Conservation (phyloP, 2,888 invertebrate species). For the Allacma fusca region DNA sequence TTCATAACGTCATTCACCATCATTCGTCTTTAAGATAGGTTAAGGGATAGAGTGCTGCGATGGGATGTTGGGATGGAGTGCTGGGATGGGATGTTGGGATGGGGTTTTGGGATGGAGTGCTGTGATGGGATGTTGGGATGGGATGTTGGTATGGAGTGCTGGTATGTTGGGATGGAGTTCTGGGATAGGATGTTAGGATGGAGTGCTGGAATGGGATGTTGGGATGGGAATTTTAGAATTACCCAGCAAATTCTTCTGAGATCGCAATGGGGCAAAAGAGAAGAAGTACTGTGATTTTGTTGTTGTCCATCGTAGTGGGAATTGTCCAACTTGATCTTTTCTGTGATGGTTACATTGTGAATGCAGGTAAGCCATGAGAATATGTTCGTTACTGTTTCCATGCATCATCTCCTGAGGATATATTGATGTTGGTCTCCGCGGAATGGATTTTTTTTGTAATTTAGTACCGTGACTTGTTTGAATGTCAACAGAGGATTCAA, state of each 20-base stretch:
- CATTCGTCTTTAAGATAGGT: no score
- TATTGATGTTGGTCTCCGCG: neutral
- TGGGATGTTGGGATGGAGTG: no score
- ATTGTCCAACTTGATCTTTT: neutral
- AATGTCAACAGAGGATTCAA: conserved; percentile 11
- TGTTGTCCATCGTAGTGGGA: neutral
- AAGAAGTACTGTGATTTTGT: neutral
- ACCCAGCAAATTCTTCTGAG: neutral
- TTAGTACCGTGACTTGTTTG: neutral
- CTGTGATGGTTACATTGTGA: neutral
- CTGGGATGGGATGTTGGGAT: no score
- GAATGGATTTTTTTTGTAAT: neutral
- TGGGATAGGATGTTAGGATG: no score
- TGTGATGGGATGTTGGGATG: no score
- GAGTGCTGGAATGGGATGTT: no score
- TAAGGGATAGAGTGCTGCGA: no score
- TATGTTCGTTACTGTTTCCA: neutral
- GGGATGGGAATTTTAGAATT: neutral
- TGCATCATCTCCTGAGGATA: neutral
- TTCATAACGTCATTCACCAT: no score
- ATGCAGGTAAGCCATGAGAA: neutral
- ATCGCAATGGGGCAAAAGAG: neutral
- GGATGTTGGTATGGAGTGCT: no score
- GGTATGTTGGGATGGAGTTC: no score
- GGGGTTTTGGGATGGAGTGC: no score